Percentiles rank a stretch among this genome's conserved stretches.
These are phyloP conservation scores for Macrosiphum euphorbiae DNA, from an alignment of 2,888 invertebrate genomes.

Conservation along the genomic window DNA sequence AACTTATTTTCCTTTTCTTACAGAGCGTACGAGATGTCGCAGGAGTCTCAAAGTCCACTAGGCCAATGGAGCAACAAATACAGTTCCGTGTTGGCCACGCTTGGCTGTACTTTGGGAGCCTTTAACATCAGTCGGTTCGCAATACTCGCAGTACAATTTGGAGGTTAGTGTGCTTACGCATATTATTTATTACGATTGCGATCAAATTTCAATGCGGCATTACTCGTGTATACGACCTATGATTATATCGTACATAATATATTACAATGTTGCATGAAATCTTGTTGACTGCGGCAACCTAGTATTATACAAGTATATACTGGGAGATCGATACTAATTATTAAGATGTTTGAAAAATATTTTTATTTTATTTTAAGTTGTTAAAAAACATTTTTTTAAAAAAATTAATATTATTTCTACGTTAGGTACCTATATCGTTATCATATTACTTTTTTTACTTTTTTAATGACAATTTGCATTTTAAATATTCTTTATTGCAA, in stretches of 20 bases:
- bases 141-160: conserved; percentile 87
- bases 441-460: too few relatives aligned
- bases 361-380: too few relatives aligned
- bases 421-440: too few relatives aligned
- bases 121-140: conserved; percentile 92
- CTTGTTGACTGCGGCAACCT: background rate
- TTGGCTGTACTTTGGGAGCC: conserved; percentile 88
- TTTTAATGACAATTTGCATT: too few relatives aligned
- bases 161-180: conserved; percentile 74
- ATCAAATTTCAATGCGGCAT: background rate
- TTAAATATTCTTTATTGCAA: too few relatives aligned
- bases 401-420: too few relatives aligned
- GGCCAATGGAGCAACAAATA: conserved; percentile 80
- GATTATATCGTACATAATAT: background rate
- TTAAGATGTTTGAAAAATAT: too few relatives aligned
- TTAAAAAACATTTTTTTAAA: too few relatives aligned
- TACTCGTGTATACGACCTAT: background rate
- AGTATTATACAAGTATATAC: background rate
- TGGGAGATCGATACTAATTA: background rate
- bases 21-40: conserved; percentile 74
- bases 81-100: conserved; percentile 84
- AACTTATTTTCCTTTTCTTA: conserved; percentile 67
- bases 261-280: background rate
- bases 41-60: conserved; percentile 72
- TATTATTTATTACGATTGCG: background rate